A percentile compares a stretch with the other conserved stretches of the same genome.
Evolutionary conservation across 2,888 invertebrate species (phyloP).

Genomic region (Adineta ricciae): DNA sequence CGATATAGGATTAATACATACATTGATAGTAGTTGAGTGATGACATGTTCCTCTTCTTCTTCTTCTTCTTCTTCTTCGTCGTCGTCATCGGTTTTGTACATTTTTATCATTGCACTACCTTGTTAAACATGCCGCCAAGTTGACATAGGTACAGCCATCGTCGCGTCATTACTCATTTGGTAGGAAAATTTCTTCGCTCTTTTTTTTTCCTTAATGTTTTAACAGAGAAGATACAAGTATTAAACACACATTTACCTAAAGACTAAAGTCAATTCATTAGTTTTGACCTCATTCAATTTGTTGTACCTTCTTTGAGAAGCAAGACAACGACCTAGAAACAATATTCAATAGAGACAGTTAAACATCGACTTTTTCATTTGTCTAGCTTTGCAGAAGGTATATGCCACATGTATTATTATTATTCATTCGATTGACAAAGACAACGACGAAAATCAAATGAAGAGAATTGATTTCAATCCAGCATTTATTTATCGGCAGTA

Average conservation of each 20-base stretch:
- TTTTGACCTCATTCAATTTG: background rate
- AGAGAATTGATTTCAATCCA: background rate
- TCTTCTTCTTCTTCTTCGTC: background rate
- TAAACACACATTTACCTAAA: background rate
- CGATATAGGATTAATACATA: background rate
- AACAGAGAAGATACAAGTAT: background rate
- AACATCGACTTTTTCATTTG: background rate
- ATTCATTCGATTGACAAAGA: background rate
- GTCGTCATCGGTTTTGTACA: no score
- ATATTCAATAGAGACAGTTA: background rate
- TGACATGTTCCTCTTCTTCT: background rate
- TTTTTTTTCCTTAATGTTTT: background rate
- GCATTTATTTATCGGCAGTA: background rate
- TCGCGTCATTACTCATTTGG: background rate
- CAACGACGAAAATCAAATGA: background rate
- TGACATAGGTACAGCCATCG: background rate
- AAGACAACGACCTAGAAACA: background rate
- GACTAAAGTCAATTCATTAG: conserved; percentile 9
- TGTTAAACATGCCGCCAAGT: conserved; percentile 13
- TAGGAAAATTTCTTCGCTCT: background rate
- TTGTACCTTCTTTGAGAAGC: background rate
- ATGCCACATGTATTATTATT: background rate
- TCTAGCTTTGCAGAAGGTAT: background rate
- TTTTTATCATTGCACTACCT: background rate
- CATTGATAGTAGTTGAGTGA: background rate